These are phyloP conservation scores for Aporophyla lueneburgensis DNA, from an alignment of 2,888 invertebrate species.

Conservation along the genomic window DNA sequence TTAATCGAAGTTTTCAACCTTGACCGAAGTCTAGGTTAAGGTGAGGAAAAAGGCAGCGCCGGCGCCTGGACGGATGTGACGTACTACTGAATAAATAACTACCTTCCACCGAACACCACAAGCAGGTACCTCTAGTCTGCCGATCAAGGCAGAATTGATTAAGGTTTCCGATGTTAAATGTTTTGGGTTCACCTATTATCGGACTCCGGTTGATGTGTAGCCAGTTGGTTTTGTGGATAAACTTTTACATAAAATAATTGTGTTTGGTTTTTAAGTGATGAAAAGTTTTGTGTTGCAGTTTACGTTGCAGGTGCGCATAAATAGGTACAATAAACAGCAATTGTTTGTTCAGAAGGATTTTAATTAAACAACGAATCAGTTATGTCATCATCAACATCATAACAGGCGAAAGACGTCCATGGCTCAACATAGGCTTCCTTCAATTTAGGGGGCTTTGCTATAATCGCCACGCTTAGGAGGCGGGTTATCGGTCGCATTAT, in stretches of 20 bases:
- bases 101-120: constrained; percentile 16
- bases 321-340: neutral
- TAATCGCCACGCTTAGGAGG: too few species aligned
- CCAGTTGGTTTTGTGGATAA: constrained; percentile 4
- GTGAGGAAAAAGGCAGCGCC: constrained; percentile 34
- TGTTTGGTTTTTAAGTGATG: neutral
- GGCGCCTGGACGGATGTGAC: constrained; percentile 47
- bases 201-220: constrained; percentile 3
- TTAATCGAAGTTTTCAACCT: constrained; percentile 42
- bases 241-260: constrained; percentile 3
- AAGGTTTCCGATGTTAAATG: constrained; percentile 55
- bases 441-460: too few species aligned
- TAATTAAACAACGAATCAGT: too few species aligned
- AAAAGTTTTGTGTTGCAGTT: neutral
- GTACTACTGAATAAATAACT: constrained; percentile 55
- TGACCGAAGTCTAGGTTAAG: constrained; percentile 51
- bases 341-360: neutral
- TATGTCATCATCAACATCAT: too few species aligned
- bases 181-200: constrained; percentile 42
- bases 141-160: constrained; percentile 54
- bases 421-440: too few species aligned
- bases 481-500: too few species aligned
- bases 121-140: constrained; percentile 5
- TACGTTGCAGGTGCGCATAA: neutral
- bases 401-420: too few species aligned